Evolutionary conservation across 2,888 invertebrate genomes (phyloP).

Genomic region (Leuctra nigra): DNA sequence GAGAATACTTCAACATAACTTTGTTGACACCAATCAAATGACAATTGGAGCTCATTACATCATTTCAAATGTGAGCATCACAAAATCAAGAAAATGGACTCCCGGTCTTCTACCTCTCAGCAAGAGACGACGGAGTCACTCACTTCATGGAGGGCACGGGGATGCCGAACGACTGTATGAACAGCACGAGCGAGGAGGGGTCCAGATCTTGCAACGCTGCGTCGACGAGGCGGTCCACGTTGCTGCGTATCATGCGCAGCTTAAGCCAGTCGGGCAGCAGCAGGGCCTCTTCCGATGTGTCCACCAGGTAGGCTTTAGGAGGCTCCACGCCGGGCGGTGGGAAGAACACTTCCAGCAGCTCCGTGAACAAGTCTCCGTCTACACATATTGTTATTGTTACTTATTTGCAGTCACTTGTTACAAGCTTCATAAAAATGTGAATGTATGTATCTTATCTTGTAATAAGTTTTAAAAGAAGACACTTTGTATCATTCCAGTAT

Average conservation of each 20-base stretch:
- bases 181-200: slow-evolving; percentile 81
- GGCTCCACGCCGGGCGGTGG: slow-evolving; percentile 55
- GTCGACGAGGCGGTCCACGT: slow-evolving; percentile 71
- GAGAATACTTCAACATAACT: neutral
- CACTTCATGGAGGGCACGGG: slow-evolving; percentile 81
- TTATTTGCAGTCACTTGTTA: too few species aligned
- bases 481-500: too few species aligned
- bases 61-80: too few species aligned
- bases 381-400: too few species aligned
- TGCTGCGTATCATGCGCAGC: slow-evolving; percentile 74
- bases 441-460: too few species aligned
- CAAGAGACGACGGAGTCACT: slow-evolving; percentile 17
- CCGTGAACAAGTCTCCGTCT: too few species aligned
- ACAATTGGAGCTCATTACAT: too few species aligned
- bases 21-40: neutral
- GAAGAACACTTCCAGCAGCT: slow-evolving; percentile 72
- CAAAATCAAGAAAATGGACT: too few species aligned
- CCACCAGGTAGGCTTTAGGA: slow-evolving; percentile 71
- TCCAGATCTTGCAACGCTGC: slow-evolving; percentile 82
- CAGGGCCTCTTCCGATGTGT: slow-evolving; percentile 72
- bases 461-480: too few species aligned
- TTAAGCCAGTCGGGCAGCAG: slow-evolving; percentile 92
- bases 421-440: too few species aligned
- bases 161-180: slow-evolving; percentile 94
- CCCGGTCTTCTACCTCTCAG: neutral